Evolutionary conservation across 2,888 invertebrate species (phyloP), one percentile per base, ranked within the genome.

Genomic region (Epinotia bilunana): DNA sequence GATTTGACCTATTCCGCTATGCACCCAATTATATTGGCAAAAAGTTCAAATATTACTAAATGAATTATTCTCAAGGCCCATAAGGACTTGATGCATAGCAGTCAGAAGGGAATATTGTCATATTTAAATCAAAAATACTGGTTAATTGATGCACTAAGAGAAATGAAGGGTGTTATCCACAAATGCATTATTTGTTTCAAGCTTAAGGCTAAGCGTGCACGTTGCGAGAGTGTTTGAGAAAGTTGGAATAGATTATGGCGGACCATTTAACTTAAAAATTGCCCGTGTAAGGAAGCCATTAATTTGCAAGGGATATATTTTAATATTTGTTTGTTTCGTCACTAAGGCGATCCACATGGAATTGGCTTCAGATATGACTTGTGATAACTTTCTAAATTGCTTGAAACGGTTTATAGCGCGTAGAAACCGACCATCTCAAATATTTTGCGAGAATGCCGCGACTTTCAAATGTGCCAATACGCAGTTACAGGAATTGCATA

Each of bases 381-480:
- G n/a, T 39, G 61, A 61, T 7, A 39, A 33, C 11, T 61, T 61
- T 11, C 61, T 61, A 2, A 39, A n/a, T 7, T 33, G 33, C 9
- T n/a, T 61, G 9, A 61, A n/a, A 39, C 33, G 61, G 2, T 64
- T 64, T 16, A 20, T 64, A 23, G 11, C 64, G 4, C 64, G 64
- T 49, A n/a, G 64, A 11, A 64, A 64, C 16, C 11, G 13, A 16
- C 64, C 64, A 4, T 46, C 46, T 46, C 18, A 23, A 7, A 62
- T 71, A 53, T 71, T 62, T 33, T 71, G 49, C 18, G 70, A 71
- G 16, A 71, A 62, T 13, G 70, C 70, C 16, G 28, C 53, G 13
- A 71, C 70, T 0, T 71, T 71, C 13, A 28, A 16, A 49, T 18
- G 53, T 33, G 70, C 61, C 18, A 71, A 71, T 33, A 18, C 49